Base-by-base conservation (phyloP, 2,888 invertebrate species). In the Drosophila nigricruria region DNA sequence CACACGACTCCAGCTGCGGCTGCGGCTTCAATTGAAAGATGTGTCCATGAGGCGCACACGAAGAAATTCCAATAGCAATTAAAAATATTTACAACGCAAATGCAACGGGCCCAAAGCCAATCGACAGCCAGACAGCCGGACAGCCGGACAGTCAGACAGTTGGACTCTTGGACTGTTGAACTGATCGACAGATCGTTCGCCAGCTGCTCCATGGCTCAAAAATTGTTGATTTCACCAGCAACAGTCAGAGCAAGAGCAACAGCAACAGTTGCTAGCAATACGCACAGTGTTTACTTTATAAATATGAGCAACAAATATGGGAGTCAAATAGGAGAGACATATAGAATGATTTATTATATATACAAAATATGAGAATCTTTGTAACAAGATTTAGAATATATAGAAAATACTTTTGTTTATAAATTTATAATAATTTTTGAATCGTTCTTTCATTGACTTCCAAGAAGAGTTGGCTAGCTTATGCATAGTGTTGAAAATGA, bases 11-110 rank as follows among this genome's bases (percentile, higher is more conserved):
- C 59, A 61, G 52, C 52, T 47, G 52, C 72, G 58, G 52, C 52
- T 47, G 52, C 72, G 58, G 18, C 49, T 53, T 36, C 71, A 71
- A 89, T 73, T 89, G 85, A 84, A 79, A 77, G 85, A 89, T 88
- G 88, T 84, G 88, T 84, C 77, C 85, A 78, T 70, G 76, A 73
- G 67, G 89, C 74, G 87, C 89, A 65, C 84, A 84, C 78, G 72
- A 70, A 75, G 80, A 88, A 79, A 81, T 89, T 82, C 88, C 88
- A 79, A 76, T 79, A 77, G 89, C 86, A 87, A 87, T 87, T 87
- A 89, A 89, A 87, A 87, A 88, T 85, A 87, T 87, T 87, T 87
- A 88, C 86, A 89, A 89, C 85, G 85, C 86, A 86, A 86, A 87
- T 89, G 79, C 83, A 80, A 67, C 77, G 65, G 67, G 50, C 60